Evolutionary conservation across 1,140 invertebrate genomes (phyloP), one percentile per base, ranked within the genome.

Genomic region (Drosophila nigromelanica): DNA sequence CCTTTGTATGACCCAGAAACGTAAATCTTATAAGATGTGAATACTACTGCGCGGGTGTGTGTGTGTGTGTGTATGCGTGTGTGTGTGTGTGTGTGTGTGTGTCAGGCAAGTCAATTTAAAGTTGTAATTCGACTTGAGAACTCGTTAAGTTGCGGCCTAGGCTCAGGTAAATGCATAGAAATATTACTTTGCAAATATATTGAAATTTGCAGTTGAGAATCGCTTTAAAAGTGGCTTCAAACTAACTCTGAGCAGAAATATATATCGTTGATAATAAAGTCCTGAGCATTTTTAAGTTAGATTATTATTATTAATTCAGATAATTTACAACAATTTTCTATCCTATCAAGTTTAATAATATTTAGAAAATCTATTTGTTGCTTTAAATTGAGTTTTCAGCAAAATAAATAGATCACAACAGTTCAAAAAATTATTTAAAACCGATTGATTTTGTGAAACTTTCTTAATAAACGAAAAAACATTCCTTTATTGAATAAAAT

Each of bases 21-120:
- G 35, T 56, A 71, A 63, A 71, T 70, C 69, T 52, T 43, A 50
- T 66, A 43, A 54, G 47, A 56, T 51, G 43, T 35, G 15, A 54
- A 55, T 37, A 37, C 50, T 2, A 15, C 18, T 40, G 45, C 30
- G 51, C 40, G 21, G 66, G 48, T 66, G 56, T 52, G 52, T 43
- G 33, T 39, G 56, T 67, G 60, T 37, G 11, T 48, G 24, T 63
- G 45, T 14, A 40, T 40, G 51, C 40, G 21, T 71, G 48, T 66
- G 56, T 52, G 52, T 43, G 33, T 39, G 56, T 67, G 60, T 37
- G 11, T 48, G 24, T 63, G 56, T 52, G 52, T 48, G 68, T 68
- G 50, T 18, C 61, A 59, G 54, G 21, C 62, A 66, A 82, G 79
- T 81, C 66, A 78, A 82, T 78, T 79, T 78, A 72, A 83, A 68